Conservation (phyloP, 2,797 vertebrate genomes). For the Lutjanus argentimaculatus region DNA sequence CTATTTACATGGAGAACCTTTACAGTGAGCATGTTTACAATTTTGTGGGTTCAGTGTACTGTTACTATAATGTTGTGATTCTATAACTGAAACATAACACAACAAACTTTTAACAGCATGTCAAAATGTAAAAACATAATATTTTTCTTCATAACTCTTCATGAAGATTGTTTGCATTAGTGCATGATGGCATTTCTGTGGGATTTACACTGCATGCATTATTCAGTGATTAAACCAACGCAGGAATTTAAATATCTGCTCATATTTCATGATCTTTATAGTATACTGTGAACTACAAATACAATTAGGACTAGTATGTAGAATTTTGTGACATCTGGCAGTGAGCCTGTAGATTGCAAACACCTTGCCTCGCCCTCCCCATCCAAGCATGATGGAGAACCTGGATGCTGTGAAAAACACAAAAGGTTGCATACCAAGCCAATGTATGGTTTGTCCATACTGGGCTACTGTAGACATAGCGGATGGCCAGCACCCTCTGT, state of each 20-base stretch:
- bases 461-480: too few species aligned
- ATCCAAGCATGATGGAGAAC: too few species aligned
- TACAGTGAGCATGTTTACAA: slow-evolving; percentile 58
- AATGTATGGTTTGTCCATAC: too few species aligned
- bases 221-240: background rate
- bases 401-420: too few species aligned
- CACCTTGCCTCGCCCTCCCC: too few species aligned
- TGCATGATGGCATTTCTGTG: background rate
- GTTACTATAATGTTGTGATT: slow-evolving; percentile 50
- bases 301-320: background rate
- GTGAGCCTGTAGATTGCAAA: too few species aligned
- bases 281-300: background rate
- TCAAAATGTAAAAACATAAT: background rate
- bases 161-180: background rate
- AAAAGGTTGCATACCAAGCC: too few species aligned
- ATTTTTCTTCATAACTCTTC: background rate
- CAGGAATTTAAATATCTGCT: background rate
- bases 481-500: too few species aligned
- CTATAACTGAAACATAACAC: slow-evolving; percentile 64
- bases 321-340: too few species aligned
- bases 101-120: slow-evolving; percentile 41
- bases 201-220: background rate
- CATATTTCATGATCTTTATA: background rate
- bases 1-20: slow-evolving; percentile 62
- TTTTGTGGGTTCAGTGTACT: slow-evolving; percentile 54